These are phyloP conservation scores for Sylvicapra grimmia DNA, from an alignment of 2,113 vertebrate species.

Conservation along the genomic window DNA sequence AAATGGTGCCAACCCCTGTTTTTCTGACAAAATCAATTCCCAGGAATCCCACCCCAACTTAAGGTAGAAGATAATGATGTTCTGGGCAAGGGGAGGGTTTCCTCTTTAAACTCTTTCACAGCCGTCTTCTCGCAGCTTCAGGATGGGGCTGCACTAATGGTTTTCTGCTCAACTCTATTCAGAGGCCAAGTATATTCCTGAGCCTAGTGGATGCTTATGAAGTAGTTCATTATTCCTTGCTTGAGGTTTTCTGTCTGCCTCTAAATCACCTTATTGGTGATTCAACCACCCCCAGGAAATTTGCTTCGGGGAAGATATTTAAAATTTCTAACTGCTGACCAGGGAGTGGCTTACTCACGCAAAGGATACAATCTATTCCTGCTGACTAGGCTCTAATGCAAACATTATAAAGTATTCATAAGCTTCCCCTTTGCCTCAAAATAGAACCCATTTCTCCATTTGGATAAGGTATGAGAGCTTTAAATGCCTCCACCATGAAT, in stretches of 20 bases:
- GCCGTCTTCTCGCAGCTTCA: background rate
- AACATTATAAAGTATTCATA: conserved; percentile 69
- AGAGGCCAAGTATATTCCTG: background rate
- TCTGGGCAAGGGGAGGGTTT: background rate
- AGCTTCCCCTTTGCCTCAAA: conserved; percentile 53
- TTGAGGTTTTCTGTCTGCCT: conserved; percentile 32
- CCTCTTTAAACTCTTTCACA: background rate
- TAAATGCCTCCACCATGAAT: conserved; percentile 33
- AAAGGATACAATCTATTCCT: conserved; percentile 32
- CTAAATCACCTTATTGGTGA: conserved; percentile 46
- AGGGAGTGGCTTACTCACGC: conserved; percentile 44
- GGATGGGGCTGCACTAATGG: background rate
- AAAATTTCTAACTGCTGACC: conserved; percentile 50
- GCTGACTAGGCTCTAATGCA: conserved; percentile 59
- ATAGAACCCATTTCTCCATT: conserved; percentile 50
- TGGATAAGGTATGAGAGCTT: conserved; percentile 24
- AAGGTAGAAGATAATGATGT: background rate
- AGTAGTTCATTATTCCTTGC: conserved; percentile 48
- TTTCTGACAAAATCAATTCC: background rate
- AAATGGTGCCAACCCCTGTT: background rate
- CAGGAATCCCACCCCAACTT: background rate
- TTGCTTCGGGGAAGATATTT: conserved; percentile 41
- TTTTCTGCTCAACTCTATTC: background rate
- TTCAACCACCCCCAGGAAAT: conserved; percentile 47
- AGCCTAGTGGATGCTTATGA: conserved; percentile 24